Evolutionary conservation across 2,888 invertebrate genomes (phyloP), one percentile per base, ranked within the genome.

Genomic region (Dolomedes plantarius): DNA sequence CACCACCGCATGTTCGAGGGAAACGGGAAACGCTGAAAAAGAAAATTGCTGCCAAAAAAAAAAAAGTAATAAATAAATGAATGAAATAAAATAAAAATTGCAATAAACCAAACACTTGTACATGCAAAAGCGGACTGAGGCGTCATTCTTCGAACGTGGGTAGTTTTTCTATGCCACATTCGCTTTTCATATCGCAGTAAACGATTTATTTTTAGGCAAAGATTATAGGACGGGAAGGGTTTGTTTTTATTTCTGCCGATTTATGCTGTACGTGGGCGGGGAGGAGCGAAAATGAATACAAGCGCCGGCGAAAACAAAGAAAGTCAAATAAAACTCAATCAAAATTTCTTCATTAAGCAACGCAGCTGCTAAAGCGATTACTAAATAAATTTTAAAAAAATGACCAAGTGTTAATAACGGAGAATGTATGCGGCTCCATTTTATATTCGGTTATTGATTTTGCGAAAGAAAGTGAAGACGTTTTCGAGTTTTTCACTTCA

Each of bases 1-100:
- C 72, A 28, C 29, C 11, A 71, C 71, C 77, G 72, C 72, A 72
- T 56, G 64, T 68, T 69, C n/a, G 39, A 27, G 19, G 36, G 36
- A 69, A 23, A 23, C 11, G 0, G n/a, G 64, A 1, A n/a, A n/a
- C n/a, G n/a, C n/a, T 23, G 41, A 28, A 46, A 65, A 73, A 41
- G 79, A 72, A 65, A 77, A 77, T n/a, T n/a, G n/a, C n/a, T n/a
- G n/a, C n/a, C n/a, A n/a, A n/a, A 27, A 29, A 27, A 29, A 29
- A 65, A 29, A 31, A 29, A n/a, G 3, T 29, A n/a, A n/a, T n/a
- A n/a, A n/a, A n/a, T n/a, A n/a, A n/a, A n/a, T n/a, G n/a, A n/a
- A n/a, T n/a, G n/a, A 28, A 65, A 1, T 29, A 65, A 1, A 65
- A 29, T 11, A 29, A 29, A 64, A 31, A 29, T 23, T 56, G 3